These are phyloP conservation scores for Elachura formosa DNA, from an alignment of 2,113 vertebrate species.

Conservation along the genomic window DNA sequence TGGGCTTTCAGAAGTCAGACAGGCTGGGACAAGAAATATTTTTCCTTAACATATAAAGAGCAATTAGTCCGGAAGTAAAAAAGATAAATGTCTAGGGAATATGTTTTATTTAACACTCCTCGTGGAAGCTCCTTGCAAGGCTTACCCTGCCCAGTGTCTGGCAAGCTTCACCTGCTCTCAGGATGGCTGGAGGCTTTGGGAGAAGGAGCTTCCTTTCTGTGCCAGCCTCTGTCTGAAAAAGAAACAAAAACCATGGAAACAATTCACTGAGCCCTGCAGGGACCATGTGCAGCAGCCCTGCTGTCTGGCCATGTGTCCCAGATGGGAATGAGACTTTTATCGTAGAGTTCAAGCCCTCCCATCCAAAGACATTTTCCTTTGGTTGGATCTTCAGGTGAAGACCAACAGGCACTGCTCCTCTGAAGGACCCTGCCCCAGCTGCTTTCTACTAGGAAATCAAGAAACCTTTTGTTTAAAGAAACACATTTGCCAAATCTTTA, in stretches of 20 bases:
- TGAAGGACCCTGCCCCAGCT: background rate
- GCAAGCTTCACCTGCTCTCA: background rate
- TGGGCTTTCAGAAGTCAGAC: background rate
- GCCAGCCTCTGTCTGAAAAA: background rate
- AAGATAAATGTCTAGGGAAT: background rate
- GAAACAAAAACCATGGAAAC: background rate
- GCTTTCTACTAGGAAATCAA: background rate
- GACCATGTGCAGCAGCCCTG: background rate
- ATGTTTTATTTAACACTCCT: background rate
- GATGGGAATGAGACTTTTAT: background rate
- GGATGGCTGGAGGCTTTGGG: background rate
- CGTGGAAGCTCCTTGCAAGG: background rate
- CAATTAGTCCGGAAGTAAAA: background rate
- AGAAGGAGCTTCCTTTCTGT: background rate
- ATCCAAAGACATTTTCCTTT: background rate
- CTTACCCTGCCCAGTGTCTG: background rate
- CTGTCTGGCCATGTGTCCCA: background rate
- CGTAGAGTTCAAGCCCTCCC: background rate
- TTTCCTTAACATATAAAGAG: background rate
- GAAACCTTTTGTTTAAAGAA: background rate
- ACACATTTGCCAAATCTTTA: background rate
- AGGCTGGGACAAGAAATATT: background rate
- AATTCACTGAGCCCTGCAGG: background rate
- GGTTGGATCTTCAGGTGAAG: background rate
- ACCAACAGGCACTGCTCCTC: background rate